Evolutionary conservation across 53 echinoderm and acorn worm genomes (phyloP), one percentile per base, ranked within the genome.

Genomic region (Hippasteria phrygiana): DNA sequence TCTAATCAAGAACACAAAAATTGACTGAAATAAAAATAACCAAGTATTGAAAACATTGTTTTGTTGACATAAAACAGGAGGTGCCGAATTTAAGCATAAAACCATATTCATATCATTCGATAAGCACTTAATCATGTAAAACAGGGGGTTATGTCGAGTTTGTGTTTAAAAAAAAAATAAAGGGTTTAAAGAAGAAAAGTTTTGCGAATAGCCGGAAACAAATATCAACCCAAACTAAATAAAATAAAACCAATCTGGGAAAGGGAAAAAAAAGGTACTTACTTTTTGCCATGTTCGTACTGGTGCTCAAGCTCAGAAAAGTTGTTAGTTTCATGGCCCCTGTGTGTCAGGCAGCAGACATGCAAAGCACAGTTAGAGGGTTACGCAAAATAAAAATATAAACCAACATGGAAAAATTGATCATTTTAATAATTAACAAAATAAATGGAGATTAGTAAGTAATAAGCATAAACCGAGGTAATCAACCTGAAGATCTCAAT

Each of bases 281-380:
- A 94, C 94, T 90, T 80, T 94, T 94, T 73, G 88, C 94, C 92
- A 79, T 88, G 88, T 63, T 92, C 94, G 55, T 90, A 89, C 69
- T 90, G 76, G 41, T 87, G 81, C 78, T 93, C 92, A 43, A 89
- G 92, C 82, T 91, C 92, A 73, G 91, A 81, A 70, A 95, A 90
- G 77, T 95, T 88, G 83, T 93, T 93, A 90, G 93, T 93, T 43
- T 91, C 90, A 73, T 95, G 95, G 75, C 95, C 95, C 92, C 95
- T 95, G 93, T 83, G 92, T 78, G 54, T 73, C 74, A 83, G 75
- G 73, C 88, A 88, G 77, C 87, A 91, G 39, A 80, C 92, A 88
- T 88, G 88, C 88, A 87, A 82, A 47, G 89, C 71, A 4, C 31
- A 20, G 33, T 66, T 83, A 83, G 48, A 32, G 76, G 48, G 10